Evolutionary conservation across 2,797 vertebrate genomes (phyloP).

Genomic region (Gymnodraco acuticeps): DNA sequence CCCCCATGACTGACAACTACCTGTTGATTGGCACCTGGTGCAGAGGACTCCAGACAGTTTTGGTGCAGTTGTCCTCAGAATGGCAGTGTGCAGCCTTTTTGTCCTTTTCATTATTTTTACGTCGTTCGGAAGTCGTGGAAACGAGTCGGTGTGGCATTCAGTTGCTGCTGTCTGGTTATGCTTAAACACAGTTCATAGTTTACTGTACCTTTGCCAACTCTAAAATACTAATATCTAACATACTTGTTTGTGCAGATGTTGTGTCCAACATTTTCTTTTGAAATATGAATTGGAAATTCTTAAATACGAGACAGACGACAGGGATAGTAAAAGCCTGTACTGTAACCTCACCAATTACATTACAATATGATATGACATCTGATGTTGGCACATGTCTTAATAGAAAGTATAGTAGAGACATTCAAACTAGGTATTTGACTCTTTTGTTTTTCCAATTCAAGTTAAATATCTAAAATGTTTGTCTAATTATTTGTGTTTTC

Average conservation of each 20-base stretch:
- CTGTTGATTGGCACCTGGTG: constrained; percentile 63
- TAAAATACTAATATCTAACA: neutral
- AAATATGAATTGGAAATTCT: neutral
- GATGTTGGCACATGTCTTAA: neutral
- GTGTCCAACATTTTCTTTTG: neutral
- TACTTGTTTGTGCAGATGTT: neutral
- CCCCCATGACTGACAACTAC: constrained; percentile 40
- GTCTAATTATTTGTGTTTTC: neutral
- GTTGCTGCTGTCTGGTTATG: constrained; percentile 15
- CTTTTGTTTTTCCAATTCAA: neutral
- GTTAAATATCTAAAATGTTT: neutral
- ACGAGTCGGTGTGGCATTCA: constrained; percentile 13
- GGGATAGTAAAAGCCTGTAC: neutral
- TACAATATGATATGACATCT: neutral
- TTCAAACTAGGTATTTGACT: neutral
- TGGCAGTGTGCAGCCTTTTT: constrained; percentile 25
- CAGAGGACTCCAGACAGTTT: constrained; percentile 27
- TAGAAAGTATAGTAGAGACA: neutral
- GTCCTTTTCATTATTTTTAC: constrained; percentile 60
- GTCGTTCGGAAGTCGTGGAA: constrained; percentile 50
- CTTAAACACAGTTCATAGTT: constrained; percentile 7
- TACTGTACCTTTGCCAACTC: neutral
- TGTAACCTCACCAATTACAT: neutral
- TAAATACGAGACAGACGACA: no score
- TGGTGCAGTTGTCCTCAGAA: constrained; percentile 27